A percentile compares a stretch with the other conserved stretches of the same genome.
phyloP scores from a whole-genome alignment of 1,140 invertebrate genomes.

The Diprion similis region DNA sequence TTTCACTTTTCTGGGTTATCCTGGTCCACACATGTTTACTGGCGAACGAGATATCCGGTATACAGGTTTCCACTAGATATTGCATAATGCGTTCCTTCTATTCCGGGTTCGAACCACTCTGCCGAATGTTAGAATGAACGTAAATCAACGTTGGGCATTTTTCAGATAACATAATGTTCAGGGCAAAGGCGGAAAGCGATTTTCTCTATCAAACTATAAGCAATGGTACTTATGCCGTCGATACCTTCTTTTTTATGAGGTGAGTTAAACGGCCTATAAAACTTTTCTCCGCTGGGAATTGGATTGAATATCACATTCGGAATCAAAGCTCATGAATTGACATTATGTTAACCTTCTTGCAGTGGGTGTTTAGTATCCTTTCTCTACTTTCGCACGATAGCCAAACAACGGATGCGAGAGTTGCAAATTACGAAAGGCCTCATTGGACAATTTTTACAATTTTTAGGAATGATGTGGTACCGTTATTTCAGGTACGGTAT shows the following conservation, averaged over 20 bases:
- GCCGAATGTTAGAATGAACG: conserved; percentile 17
- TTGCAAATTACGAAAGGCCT: conserved; percentile 39
- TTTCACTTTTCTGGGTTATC: conserved; percentile 57
- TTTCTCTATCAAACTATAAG: conserved; percentile 56
- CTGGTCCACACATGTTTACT: conserved; percentile 53
- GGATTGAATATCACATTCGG: conserved; percentile 6
- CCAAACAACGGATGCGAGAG: conserved; percentile 42
- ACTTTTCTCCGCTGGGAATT: background rate
- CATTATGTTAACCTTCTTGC: conserved; percentile 29
- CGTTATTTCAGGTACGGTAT: conserved; percentile 41
- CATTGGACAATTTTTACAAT: conserved; percentile 45
- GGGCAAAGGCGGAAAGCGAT: conserved; percentile 44
- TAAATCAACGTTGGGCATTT: conserved; percentile 19
- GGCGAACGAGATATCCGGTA: conserved; percentile 52
- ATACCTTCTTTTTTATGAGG: conserved; percentile 62
- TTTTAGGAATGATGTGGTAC: conserved; percentile 50
- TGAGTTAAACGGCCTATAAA: conserved; percentile 24
- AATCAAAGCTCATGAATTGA: background rate
- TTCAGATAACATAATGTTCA: conserved; percentile 51
- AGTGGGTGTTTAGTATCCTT: conserved; percentile 57
- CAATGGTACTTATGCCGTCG: conserved; percentile 54
- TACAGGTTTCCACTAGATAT: background rate
- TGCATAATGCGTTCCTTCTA: background rate
- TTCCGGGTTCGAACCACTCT: background rate
- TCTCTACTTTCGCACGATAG: conserved; percentile 53